phyloP scores from a whole-genome alignment of 1,140 invertebrate species.

The Neoseiulus cucumeris region DNA sequence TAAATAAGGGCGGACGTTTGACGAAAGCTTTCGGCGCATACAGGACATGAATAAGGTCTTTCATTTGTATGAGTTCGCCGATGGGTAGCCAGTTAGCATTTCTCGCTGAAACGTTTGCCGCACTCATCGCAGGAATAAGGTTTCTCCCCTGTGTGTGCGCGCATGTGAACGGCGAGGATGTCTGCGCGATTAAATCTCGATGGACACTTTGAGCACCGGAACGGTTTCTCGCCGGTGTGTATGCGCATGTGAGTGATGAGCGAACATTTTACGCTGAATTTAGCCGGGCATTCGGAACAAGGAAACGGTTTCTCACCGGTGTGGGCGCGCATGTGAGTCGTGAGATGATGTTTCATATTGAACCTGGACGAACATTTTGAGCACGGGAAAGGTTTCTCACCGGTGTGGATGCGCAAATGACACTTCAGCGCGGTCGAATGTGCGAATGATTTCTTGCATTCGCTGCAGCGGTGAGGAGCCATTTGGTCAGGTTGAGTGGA shows the following conservation, averaged over 20 bases:
- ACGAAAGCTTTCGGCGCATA: neutral
- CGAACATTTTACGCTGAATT: no score
- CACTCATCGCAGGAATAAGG: constrained; percentile 67
- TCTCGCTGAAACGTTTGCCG: neutral
- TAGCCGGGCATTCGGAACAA: no score
- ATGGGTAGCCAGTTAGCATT: neutral
- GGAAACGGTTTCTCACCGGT: no score
- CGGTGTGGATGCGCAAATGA: no score
- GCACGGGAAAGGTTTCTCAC: no score
- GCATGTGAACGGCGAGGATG: constrained; percentile 51
- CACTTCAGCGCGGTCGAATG: no score
- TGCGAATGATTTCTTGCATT: no score
- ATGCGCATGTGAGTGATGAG: neutral
- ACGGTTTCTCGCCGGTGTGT: neutral
- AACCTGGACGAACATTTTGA: no score
- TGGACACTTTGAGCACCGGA: neutral
- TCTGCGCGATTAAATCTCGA: neutral
- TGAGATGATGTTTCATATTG: no score
- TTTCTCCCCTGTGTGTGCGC: constrained; percentile 20
- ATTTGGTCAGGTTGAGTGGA: no score
- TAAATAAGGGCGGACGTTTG: neutral
- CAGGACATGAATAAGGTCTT: neutral
- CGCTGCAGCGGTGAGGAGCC: no score
- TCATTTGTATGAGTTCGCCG: neutral
- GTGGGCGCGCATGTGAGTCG: no score